Evolutionary conservation across 2,888 invertebrate species (phyloP).

Genomic region (Eucriotettix oculatus): DNA sequence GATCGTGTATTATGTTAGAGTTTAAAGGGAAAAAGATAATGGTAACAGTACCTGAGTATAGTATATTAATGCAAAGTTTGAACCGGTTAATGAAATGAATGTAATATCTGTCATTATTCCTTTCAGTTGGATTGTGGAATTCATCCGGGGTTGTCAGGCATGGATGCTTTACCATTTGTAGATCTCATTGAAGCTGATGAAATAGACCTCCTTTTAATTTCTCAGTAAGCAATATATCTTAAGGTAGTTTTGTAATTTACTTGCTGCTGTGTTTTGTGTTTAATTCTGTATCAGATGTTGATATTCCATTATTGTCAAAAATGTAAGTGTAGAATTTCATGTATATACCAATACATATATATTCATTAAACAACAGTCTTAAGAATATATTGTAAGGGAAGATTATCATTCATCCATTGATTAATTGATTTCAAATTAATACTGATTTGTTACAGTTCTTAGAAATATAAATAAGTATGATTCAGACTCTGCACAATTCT

Average conservation of each 20-base stretch:
- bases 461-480: too few relatives aligned
- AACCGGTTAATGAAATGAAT: not conserved
- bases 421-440: too few relatives aligned
- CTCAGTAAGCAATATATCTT: conserved; percentile 56
- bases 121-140: conserved; percentile 88
- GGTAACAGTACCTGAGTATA: conserved; percentile 31
- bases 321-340: too few relatives aligned
- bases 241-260: not conserved
- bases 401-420: too few relatives aligned
- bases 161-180: conserved; percentile 95
- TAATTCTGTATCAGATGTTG: too few relatives aligned
- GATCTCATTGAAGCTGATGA: conserved; percentile 96
- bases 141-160: conserved; percentile 91
- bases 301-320: too few relatives aligned
- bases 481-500: too few relatives aligned
- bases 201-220: conserved; percentile 85
- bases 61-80: not conserved
- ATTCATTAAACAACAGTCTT: too few relatives aligned
- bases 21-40: conserved; percentile 99
- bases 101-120: not conserved
- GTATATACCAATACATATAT: too few relatives aligned
- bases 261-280: too few relatives aligned
- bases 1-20: conserved; percentile 95
- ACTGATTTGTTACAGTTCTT: too few relatives aligned
- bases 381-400: too few relatives aligned